Conservation (phyloP, 2,797 vertebrate species). For the Clarias platycephalus region DNA sequence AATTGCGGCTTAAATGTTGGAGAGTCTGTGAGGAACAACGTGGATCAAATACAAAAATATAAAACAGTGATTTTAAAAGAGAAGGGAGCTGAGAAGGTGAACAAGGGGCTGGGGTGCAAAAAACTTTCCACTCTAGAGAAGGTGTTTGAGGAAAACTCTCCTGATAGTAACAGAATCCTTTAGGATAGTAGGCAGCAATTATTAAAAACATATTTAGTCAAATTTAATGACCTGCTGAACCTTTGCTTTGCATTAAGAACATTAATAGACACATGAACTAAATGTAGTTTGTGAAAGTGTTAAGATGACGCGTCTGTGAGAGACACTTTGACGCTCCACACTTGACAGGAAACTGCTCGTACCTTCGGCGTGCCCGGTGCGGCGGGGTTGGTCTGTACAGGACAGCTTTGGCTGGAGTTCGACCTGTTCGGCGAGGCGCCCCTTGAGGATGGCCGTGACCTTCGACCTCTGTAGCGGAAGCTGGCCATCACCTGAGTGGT, state of each 20-base stretch:
- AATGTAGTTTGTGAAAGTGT: conserved; percentile 12
- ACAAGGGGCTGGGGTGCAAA: not conserved
- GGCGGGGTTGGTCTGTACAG: conserved; percentile 70
- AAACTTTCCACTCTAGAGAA: conserved; percentile 26
- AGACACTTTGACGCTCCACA: not conserved
- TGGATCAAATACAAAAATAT: conserved; percentile 71
- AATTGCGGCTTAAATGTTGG: conserved; percentile 99
- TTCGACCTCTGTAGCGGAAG: conserved; percentile 91
- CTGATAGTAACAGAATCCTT: not conserved
- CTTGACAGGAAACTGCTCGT: conserved; percentile 21
- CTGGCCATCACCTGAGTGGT: conserved; percentile 93
- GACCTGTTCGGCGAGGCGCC: conserved; percentile 94
- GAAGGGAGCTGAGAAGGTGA: not conserved
- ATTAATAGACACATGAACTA: not conserved
- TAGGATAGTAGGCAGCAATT: not conserved
- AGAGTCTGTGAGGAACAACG: conserved; percentile 79
- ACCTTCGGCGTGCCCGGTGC: conserved; percentile 85
- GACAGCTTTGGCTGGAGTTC: conserved; percentile 86
- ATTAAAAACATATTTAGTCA: conserved; percentile 20
- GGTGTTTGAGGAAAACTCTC: not conserved
- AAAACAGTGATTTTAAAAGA: conserved; percentile 65
- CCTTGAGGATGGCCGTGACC: conserved; percentile 91
- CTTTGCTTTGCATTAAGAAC: not conserved
- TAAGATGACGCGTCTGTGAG: not conserved
- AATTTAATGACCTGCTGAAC: conserved; percentile 7